Percentiles rank a stretch among this genome's conserved stretches.
Evolutionary conservation across 2,888 invertebrate genomes (phyloP).

Genomic region (Leptopterna dolabrata): DNA sequence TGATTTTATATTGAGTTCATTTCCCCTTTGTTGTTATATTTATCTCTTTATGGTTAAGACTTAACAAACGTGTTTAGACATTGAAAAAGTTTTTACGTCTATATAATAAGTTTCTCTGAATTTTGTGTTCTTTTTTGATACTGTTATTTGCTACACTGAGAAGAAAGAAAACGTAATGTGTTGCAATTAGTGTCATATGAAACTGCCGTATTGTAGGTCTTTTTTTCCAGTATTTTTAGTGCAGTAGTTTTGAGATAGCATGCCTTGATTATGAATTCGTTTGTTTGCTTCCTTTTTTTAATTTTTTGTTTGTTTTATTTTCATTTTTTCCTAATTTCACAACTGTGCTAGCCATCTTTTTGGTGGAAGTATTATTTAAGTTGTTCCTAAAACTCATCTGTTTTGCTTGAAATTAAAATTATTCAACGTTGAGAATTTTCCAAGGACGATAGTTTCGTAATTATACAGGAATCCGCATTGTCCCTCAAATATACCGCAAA

Average conservation of each 20-base stretch:
- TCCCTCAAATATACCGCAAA: neutral
- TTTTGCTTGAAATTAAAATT: neutral
- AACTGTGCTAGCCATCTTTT: neutral
- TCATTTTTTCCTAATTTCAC: slow-evolving; percentile 1
- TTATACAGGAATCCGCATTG: neutral
- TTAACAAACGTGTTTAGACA: slow-evolving; percentile 52
- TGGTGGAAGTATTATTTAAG: slow-evolving; percentile 23
- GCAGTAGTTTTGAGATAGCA: slow-evolving; percentile 56
- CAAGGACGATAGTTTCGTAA: neutral
- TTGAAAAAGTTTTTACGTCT: slow-evolving; percentile 38
- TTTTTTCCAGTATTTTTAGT: slow-evolving; percentile 52
- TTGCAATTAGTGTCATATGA: slow-evolving; percentile 53
- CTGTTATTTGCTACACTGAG: slow-evolving; percentile 54
- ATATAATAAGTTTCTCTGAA: slow-evolving; percentile 47
- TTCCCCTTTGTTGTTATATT: slow-evolving; percentile 62
- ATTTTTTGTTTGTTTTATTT: slow-evolving; percentile 38
- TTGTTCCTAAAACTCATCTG: slow-evolving; percentile 49
- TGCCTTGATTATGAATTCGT: slow-evolving; percentile 52
- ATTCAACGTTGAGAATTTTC: slow-evolving; percentile 31
- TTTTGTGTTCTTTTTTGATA: slow-evolving; percentile 55
- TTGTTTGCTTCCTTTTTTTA: slow-evolving; percentile 36
- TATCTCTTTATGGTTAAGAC: slow-evolving; percentile 60
- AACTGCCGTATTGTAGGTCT: slow-evolving; percentile 35
- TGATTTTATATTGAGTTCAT: slow-evolving; percentile 62
- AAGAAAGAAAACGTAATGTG: slow-evolving; percentile 25